These are phyloP conservation scores for Lagria hirta DNA, from an alignment of 2,888 invertebrate species.

Conservation along the genomic window DNA sequence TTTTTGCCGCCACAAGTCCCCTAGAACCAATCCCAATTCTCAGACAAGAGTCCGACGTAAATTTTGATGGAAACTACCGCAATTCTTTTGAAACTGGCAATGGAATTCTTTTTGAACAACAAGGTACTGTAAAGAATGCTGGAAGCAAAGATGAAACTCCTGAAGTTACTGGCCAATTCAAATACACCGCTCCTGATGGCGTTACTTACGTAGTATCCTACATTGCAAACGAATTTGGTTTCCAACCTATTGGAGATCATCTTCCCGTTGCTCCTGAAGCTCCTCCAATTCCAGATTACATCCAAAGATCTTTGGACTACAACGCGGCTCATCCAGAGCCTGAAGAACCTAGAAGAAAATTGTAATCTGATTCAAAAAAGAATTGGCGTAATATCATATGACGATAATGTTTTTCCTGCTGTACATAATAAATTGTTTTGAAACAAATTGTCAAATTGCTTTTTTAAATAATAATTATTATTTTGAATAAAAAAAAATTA, in stretches of 20 bases:
- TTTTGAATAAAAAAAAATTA: too few relatives aligned
- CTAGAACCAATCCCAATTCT: slow-evolving; percentile 43
- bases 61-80: slow-evolving; percentile 56
- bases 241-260: slow-evolving; percentile 33
- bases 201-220: slow-evolving; percentile 26
- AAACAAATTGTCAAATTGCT: too few relatives aligned
- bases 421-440: too few relatives aligned
- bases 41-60: slow-evolving; percentile 48
- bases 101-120: slow-evolving; percentile 53
- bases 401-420: too few relatives aligned
- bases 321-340: slow-evolving; percentile 50
- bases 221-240: slow-evolving; percentile 33
- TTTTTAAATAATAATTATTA: too few relatives aligned
- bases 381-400: too few relatives aligned
- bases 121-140: slow-evolving; percentile 44
- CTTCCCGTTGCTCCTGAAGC: slow-evolving; percentile 28
- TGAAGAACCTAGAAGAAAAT: slow-evolving; percentile 34
- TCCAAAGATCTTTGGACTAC: slow-evolving; percentile 23
- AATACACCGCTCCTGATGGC: slow-evolving; percentile 39
- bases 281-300: slow-evolving; percentile 26
- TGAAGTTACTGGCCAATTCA: slow-evolving; percentile 35
- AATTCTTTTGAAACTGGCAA: slow-evolving; percentile 58
- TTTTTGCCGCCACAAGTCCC: slow-evolving; percentile 36
- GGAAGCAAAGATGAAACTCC: slow-evolving; percentile 37
- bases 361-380: too few relatives aligned